phyloP scores from a whole-genome alignment of 2,797 vertebrate genomes.

The Acestrorhynchus altus region DNA sequence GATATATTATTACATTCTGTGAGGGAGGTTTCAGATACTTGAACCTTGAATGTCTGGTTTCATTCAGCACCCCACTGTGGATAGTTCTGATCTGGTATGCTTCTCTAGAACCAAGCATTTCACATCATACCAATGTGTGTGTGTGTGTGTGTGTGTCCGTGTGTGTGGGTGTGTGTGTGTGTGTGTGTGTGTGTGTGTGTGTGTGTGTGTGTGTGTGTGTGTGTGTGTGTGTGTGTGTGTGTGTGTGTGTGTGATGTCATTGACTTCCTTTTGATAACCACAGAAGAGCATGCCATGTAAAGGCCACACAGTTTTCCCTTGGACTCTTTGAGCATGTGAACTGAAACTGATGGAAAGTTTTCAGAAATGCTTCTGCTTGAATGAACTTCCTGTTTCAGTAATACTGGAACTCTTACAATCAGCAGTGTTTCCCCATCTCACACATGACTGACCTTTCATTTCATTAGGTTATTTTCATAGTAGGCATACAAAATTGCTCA shows the following conservation, averaged over 20 bases:
- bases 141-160: too few relatives aligned
- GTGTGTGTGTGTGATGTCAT: neutral
- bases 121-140: too few relatives aligned
- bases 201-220: too few relatives aligned
- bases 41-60: too few relatives aligned
- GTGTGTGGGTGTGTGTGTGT: too few relatives aligned
- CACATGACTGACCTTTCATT: neutral
- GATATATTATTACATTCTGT: too few relatives aligned
- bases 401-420: neutral
- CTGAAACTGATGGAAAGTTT: constrained; percentile 16
- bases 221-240: too few relatives aligned
- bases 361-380: neutral
- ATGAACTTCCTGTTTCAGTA: neutral
- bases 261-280: neutral
- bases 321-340: constrained; percentile 20
- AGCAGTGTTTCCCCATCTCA: neutral
- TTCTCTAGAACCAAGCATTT: too few relatives aligned
- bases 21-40: too few relatives aligned
- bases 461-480: neutral
- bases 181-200: too few relatives aligned
- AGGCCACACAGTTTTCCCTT: neutral
- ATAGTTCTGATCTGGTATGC: too few relatives aligned
- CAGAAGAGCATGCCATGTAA: neutral
- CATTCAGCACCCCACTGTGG: too few relatives aligned
- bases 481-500: neutral